Base-by-base conservation (phyloP, 2,888 invertebrate species). In the Dryocosmus kuriphilus region DNA sequence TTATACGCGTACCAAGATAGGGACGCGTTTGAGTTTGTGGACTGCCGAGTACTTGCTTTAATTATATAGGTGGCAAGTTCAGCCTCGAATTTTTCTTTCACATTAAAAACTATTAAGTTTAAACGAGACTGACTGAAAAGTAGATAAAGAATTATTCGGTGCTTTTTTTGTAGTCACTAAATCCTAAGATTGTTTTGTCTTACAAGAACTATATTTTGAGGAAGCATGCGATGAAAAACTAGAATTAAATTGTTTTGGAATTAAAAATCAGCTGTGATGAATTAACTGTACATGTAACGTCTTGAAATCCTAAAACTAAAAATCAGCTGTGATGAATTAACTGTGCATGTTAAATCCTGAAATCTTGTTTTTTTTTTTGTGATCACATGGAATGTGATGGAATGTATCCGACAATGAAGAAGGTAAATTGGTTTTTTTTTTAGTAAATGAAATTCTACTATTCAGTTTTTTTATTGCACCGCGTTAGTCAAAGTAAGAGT, bases 1-100 rank as follows among this genome's bases (percentile, higher is more conserved):
- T 87, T 86, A 85, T 86, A 86, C 83, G 85, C 81, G 77, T 85
- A 76, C 24, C 24, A 30, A 73, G 30, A 77, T 61, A 55, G 76
- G 78, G 65, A 67, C 35, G 57, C 71, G 38, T 55, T 71, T 71
- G 11, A 71, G 71, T 71, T 71, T 71, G 71, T 71, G 71, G 51
- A 71, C 51, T 71, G 71, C 30, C 71, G 32, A 71, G 71, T 71
- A 71, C 71, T 71, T 71, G 51, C 71, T 71, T 51, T 46, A 41
- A 30, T 27, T 30, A 0, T 51, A n/a, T 55, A 55, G n/a, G n/a
- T 22, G 55, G 55, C 22, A 55, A 55, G 22, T 55, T 9, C 22
- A 55, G 55, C 55, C 22, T 55, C 55, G 55, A 55, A 55, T 67
- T 67, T 67, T 9, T 19, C 65, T 65, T 65, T 38, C 22, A n/a